phyloP scores from a whole-genome alignment of 2,888 invertebrate genomes.

The Tinea trinotella region DNA sequence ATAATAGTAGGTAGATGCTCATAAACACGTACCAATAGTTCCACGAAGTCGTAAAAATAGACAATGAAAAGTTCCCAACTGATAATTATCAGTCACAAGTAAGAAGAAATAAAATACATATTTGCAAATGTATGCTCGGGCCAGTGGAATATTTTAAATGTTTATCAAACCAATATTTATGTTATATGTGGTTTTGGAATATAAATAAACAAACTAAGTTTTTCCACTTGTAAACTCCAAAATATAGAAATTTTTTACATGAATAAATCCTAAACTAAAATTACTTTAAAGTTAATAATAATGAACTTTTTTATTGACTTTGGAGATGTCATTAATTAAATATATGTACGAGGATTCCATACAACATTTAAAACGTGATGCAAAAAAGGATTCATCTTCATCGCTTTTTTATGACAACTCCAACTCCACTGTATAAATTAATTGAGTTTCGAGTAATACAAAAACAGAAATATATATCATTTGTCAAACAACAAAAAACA shows the following conservation, averaged over 20 bases:
- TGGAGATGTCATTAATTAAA: too few species aligned
- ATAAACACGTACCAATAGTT: not conserved
- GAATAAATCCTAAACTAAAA: too few species aligned
- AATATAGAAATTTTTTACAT: too few species aligned
- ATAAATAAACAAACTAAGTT: too few species aligned
- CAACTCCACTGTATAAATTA: not conserved
- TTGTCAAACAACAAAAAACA: not conserved
- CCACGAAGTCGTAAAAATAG: slow-evolving; percentile 2
- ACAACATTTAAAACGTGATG: not conserved
- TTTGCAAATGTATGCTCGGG: too few species aligned
- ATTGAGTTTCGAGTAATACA: not conserved
- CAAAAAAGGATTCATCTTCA: not conserved
- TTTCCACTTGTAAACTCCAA: too few species aligned
- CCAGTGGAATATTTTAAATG: too few species aligned
- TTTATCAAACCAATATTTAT: too few species aligned
- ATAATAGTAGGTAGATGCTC: not conserved
- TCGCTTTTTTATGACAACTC: not conserved
- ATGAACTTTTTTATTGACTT: too few species aligned
- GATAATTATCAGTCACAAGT: not conserved
- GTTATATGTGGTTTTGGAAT: too few species aligned
- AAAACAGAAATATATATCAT: not conserved
- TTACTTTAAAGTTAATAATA: too few species aligned
- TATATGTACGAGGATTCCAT: too few species aligned
- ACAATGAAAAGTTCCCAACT: slow-evolving; percentile 7
- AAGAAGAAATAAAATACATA: not conserved